Evolutionary conservation across 2,113 vertebrate genomes (phyloP), one percentile per base, ranked within the genome.

Genomic region (Phylloscopus whistleri): DNA sequence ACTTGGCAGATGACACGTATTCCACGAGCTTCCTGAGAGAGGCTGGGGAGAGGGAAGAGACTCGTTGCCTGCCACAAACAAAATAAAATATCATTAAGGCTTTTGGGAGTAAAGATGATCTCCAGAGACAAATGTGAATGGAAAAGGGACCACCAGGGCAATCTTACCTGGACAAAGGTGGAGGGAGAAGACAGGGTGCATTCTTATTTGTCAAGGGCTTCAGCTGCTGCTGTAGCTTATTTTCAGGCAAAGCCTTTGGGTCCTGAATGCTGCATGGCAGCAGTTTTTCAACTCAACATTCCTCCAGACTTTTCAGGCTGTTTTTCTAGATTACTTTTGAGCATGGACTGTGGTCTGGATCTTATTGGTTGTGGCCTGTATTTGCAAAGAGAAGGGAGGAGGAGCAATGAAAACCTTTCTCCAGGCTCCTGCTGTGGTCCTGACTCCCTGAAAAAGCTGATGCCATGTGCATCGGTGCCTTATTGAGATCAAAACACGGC

Each of bases 11-110:
- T 2, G 2, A 6, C 6, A 30, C 1, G 1, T 92, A 51, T 91
- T 96, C 64, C 81, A 93, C 2, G 5, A 84, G 68, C 60, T 96
- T 96, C 86, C 80, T 89, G 92, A 95, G 56, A 68, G 46, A 89
- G 73, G 24, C 76, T 81, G 62, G 20, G n/a, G n/a, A 77, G 83
- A 72, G 59, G 37, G 75, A 90, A 90, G 51, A 56, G 19, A 13
- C 37, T 84, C 27, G 53, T 56, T 77, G 15, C 59, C 67, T 89
- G 70, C 68, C 41, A 60, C 0, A 0, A 94, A 48, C 44, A 75
- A 11, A 18, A 86, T 68, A 74, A 86, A 79, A 87, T 46, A 64
- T 78, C 49, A 58, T 70, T 33, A 68, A 33, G 16, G 4, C 6
- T 75, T 92, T 68, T 33, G 81, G 80, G 41, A 33, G 16, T 35